A percentile compares a stretch with the other conserved stretches of the same genome.
phyloP scores from a whole-genome alignment of 2,113 vertebrate genomes.

The Kryptolebias marmoratus region DNA sequence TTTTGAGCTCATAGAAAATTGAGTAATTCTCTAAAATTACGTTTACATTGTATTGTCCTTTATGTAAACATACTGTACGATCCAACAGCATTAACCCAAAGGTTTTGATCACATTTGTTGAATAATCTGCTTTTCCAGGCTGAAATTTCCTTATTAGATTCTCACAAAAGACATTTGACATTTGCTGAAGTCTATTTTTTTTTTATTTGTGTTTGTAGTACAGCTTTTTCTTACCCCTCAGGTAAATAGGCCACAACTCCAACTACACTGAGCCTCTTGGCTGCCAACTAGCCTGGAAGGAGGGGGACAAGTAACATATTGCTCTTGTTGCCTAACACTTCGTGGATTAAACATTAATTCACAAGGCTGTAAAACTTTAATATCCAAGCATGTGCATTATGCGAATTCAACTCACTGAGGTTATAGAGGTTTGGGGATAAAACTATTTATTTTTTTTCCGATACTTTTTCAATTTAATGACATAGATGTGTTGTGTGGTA shows the following conservation, averaged over 20 bases:
- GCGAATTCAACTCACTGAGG: slow-evolving; percentile 37
- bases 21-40: slow-evolving; percentile 4
- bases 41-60: slow-evolving; percentile 6
- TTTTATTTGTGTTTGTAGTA: neutral
- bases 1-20: slow-evolving; percentile 17
- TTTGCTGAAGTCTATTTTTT: slow-evolving; percentile 20
- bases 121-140: slow-evolving; percentile 11
- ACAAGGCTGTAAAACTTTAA: slow-evolving; percentile 75
- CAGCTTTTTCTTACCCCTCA: slow-evolving; percentile 11
- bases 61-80: slow-evolving; percentile 3
- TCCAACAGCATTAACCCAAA: slow-evolving; percentile 30
- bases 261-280: slow-evolving; percentile 52
- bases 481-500: neutral
- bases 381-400: slow-evolving; percentile 58
- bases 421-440: slow-evolving; percentile 16
- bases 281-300: slow-evolving; percentile 73
- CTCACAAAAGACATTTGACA: slow-evolving; percentile 34
- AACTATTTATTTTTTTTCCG: slow-evolving; percentile 21
- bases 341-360: slow-evolving; percentile 81
- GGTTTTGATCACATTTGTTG: slow-evolving; percentile 20
- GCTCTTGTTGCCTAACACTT: slow-evolving; percentile 67
- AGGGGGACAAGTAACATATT: slow-evolving; percentile 78
- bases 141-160: slow-evolving; percentile 47
- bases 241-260: slow-evolving; percentile 64
- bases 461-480: slow-evolving; percentile 37